Conservation (phyloP, 2,113 vertebrate genomes). For the Phalacrocorax aristotelis region DNA sequence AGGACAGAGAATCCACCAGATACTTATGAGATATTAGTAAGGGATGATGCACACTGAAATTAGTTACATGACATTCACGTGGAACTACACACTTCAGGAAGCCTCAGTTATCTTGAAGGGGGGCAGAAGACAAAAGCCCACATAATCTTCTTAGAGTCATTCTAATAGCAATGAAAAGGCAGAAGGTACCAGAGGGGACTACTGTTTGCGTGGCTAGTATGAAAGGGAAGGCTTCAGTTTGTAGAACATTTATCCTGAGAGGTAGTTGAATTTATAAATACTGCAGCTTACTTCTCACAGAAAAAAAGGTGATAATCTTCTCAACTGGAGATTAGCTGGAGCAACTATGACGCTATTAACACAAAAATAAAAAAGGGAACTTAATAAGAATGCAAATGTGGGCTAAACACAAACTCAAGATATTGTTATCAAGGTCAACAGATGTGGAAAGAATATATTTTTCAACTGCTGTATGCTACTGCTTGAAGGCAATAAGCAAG, state of each 20-base stretch:
- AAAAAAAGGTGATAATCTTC: not conserved
- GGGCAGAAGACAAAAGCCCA: not conserved
- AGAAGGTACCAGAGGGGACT: not conserved
- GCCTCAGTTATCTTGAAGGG: not conserved
- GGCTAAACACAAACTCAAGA: not conserved
- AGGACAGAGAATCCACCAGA: not conserved
- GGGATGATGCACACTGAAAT: not conserved
- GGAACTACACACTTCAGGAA: not conserved
- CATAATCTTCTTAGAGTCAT: conserved; percentile 15
- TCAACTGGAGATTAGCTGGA: not conserved
- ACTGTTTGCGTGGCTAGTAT: not conserved
- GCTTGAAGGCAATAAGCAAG: not conserved
- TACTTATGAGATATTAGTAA: not conserved
- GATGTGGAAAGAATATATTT: not conserved
- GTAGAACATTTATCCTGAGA: not conserved
- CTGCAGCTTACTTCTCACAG: not conserved
- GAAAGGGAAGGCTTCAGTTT: not conserved
- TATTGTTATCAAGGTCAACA: not conserved
- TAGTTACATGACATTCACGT: not conserved
- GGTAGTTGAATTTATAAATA: not conserved
- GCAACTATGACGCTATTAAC: not conserved
- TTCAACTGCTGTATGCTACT: not conserved
- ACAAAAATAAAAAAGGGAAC: not conserved
- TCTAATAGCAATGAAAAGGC: not conserved
- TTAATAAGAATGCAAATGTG: not conserved